Evolutionary conservation across 2,888 invertebrate genomes (phyloP).

Genomic region (Dicranocentrus wangi): DNA sequence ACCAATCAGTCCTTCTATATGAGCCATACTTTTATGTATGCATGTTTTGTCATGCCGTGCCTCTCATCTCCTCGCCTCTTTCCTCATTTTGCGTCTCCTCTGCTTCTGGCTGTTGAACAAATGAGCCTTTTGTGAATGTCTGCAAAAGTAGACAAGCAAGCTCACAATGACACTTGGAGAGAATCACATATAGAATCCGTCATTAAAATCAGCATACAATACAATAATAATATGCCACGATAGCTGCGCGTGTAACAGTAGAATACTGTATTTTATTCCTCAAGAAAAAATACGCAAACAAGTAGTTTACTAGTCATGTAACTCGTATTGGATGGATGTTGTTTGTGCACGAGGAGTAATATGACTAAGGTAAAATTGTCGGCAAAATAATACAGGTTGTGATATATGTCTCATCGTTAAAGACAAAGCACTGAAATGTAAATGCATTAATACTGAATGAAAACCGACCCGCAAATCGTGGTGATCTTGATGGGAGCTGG

Average conservation of each 20-base stretch:
- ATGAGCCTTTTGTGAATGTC: constrained; percentile 51
- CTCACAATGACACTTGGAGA: constrained; percentile 33
- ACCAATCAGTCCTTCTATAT: constrained; percentile 56
- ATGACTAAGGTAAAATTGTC: not conserved
- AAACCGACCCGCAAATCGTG: too few relatives aligned
- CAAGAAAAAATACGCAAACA: constrained; percentile 37
- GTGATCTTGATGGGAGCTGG: too few relatives aligned
- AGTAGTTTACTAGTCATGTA: constrained; percentile 17
- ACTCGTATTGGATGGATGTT: too few relatives aligned
- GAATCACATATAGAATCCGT: constrained; percentile 46
- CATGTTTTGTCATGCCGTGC: constrained; percentile 48
- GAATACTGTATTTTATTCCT: not conserved
- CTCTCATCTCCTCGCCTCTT: constrained; percentile 28
- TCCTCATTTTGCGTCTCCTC: not conserved
- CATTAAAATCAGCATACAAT: constrained; percentile 53
- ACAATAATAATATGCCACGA: too few relatives aligned
- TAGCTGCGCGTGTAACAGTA: too few relatives aligned
- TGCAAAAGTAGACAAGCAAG: constrained; percentile 48
- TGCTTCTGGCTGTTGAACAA: constrained; percentile 33
- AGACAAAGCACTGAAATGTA: constrained; percentile 18
- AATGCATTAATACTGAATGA: too few relatives aligned
- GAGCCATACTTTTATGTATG: constrained; percentile 34
- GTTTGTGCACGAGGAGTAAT: constrained; percentile 8
- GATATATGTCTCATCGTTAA: not conserved
- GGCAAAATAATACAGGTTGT: constrained; percentile 1